phyloP scores from a whole-genome alignment of 2,888 invertebrate genomes.

The Phalera bucephala region DNA sequence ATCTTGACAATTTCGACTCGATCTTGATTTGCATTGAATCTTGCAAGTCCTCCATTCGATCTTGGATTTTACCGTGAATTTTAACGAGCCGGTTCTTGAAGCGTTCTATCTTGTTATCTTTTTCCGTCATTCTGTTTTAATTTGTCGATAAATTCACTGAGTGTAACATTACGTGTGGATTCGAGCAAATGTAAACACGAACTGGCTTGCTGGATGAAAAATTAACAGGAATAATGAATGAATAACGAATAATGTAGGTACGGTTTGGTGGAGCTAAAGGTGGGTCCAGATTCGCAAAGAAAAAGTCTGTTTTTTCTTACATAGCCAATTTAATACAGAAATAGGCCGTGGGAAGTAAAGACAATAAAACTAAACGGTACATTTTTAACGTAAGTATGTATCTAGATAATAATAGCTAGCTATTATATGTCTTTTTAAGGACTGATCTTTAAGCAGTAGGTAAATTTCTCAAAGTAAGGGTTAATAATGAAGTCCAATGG shows the following conservation, averaged over 20 bases:
- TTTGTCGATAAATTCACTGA: not conserved
- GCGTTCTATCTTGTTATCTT: slow-evolving; percentile 62
- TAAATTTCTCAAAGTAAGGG: too few relatives aligned
- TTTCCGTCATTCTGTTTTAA: slow-evolving; percentile 47
- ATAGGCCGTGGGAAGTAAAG: too few relatives aligned
- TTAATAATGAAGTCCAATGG: too few relatives aligned
- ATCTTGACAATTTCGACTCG: slow-evolving; percentile 56
- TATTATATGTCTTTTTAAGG: too few relatives aligned
- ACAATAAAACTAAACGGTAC: too few relatives aligned
- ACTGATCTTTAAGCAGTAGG: too few relatives aligned
- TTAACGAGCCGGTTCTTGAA: slow-evolving; percentile 59
- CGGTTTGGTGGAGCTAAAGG: too few relatives aligned
- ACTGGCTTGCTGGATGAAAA: not conserved
- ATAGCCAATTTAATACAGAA: too few relatives aligned
- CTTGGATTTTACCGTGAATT: slow-evolving; percentile 70
- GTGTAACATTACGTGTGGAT: slow-evolving; percentile 5
- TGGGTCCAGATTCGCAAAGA: not conserved
- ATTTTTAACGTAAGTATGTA: too few relatives aligned
- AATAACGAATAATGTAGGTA: too few relatives aligned
- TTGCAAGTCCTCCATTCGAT: slow-evolving; percentile 69
- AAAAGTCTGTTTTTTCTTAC: slow-evolving; percentile 1
- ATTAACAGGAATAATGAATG: slow-evolving; percentile 1
- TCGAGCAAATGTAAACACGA: not conserved
- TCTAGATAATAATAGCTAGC: too few relatives aligned
- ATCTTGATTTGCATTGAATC: slow-evolving; percentile 69